Conservation (phyloP, 2,888 invertebrate genomes). For the Alviniconcha strummeri region DNA sequence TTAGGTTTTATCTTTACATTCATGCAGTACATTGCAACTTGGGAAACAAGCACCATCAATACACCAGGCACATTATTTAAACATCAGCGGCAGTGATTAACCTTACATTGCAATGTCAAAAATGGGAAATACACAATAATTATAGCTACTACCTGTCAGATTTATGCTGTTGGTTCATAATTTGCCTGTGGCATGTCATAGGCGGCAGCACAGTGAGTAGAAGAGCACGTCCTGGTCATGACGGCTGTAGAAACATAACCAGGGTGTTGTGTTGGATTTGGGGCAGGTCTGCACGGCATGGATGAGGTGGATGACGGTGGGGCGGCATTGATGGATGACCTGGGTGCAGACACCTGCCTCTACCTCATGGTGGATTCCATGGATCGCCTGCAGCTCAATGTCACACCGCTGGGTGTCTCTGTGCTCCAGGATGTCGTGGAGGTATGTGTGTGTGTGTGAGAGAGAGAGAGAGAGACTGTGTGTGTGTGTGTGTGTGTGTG, state of each 20-base stretch:
- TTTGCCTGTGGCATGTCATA: no score
- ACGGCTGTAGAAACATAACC: neutral
- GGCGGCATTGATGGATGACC: conserved; percentile 31
- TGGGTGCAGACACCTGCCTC: conserved; percentile 75
- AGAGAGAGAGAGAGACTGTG: neutral
- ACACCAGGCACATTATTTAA: no score
- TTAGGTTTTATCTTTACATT: no score
- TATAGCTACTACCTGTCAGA: no score
- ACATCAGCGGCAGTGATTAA: no score
- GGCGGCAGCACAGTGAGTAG: no score
- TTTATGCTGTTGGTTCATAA: no score
- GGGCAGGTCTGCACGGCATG: conserved; percentile 5
- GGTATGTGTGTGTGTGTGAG: conserved; percentile 50
- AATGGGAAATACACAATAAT: no score
- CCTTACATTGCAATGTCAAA: no score
- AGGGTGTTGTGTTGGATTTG: neutral
- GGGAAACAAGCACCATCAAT: no score
- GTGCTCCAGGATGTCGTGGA: conserved; percentile 76
- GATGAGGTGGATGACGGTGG: conserved; percentile 48
- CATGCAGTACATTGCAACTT: no score
- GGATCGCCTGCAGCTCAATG: conserved; percentile 81
- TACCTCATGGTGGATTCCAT: conserved; percentile 83
- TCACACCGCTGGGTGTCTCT: conserved; percentile 81
- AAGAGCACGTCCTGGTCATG: no score
- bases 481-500: neutral